Base-by-base conservation (phyloP, 64 coral and sea anemone genomes). In the Dendrophyllia cribrosa region DNA sequence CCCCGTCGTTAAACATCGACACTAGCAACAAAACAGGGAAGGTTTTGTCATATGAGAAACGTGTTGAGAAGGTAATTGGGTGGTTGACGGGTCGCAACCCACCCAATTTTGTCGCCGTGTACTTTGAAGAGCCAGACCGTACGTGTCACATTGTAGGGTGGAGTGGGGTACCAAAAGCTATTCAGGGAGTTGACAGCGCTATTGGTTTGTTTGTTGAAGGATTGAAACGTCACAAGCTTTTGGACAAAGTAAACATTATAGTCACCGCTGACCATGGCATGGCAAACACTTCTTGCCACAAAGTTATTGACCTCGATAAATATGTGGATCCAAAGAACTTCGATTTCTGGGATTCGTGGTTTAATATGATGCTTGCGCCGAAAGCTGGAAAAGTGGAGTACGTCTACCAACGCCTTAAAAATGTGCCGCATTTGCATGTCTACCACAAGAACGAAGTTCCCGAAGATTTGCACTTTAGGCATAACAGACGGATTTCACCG, bases 201-300 rank as follows among this genome's bases (percentile, higher is more conserved):
- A 69, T 95, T 4, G 96, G 96, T 21, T 75, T 90, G 60, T 25
- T 98, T 10, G 26, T 98, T 0, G 59, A 87, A 60, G 56, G 87
- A 7, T 65, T 98, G 17, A 61, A 59, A 19, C n/a, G 22, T 17
- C 76, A 77, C 15, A 19, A 63, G 19, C 63, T 98, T 5, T 59
- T 93, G 9, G 74, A 98, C 49, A 86, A 58, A 47, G 70, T 92
- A 2, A 98, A 98, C 53, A 91, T 98, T 20, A 91, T 98, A 6
- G 47, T 98, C 46, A 92, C 87, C 7, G 75, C 96, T 5, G 96
- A 98, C 68, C 96, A 98, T 58, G 96, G 96, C 2, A 95, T 95
- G 93, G 51, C 74, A 56, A 56, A 56, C 53, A 56, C 53, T 10
- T 92, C 93, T 9, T 59, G 72, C 6, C 61, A 78, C 44, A 85